Evolutionary conservation across 2,113 vertebrate species (phyloP).

Genomic region (Cyprinodon tularosa): DNA sequence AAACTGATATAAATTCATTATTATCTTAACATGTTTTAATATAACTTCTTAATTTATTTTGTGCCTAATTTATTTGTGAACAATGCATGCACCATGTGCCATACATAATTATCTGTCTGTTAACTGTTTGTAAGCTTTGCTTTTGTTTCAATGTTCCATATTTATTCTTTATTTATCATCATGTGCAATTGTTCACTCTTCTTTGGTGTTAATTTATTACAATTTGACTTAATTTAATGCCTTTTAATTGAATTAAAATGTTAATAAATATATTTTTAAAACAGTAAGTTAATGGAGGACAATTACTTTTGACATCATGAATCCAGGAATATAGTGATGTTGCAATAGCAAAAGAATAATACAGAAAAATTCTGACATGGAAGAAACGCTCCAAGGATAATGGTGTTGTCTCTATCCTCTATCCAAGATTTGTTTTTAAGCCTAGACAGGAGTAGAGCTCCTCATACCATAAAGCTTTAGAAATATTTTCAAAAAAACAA

Average conservation of each 20-base stretch:
- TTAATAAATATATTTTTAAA: constrained; percentile 69
- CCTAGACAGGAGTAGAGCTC: no score
- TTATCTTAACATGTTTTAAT: constrained; percentile 51
- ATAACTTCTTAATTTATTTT: constrained; percentile 71
- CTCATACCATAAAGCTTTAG: no score
- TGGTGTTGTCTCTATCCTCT: neutral
- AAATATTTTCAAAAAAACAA: no score
- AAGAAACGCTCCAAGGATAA: constrained; percentile 17
- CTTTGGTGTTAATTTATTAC: constrained; percentile 71
- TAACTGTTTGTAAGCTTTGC: constrained; percentile 43
- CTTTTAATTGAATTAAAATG: constrained; percentile 51
- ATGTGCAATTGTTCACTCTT: constrained; percentile 55
- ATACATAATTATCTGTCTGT: constrained; percentile 63
- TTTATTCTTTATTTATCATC: constrained; percentile 77
- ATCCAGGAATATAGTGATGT: neutral
- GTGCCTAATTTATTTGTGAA: constrained; percentile 66
- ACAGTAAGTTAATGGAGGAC: constrained; percentile 49
- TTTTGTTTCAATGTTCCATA: constrained; percentile 43
- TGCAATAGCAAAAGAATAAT: neutral
- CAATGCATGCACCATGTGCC: constrained; percentile 51
- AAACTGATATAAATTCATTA: constrained; percentile 74
- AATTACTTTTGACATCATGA: neutral
- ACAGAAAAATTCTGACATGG: neutral
- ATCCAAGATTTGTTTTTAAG: neutral
- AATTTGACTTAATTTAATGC: constrained; percentile 32